A percentile compares a stretch with the other conserved stretches of the same genome.
These are phyloP conservation scores for Stictocephala bisonia DNA, from an alignment of 2,888 invertebrate genomes.

Conservation along the genomic window DNA sequence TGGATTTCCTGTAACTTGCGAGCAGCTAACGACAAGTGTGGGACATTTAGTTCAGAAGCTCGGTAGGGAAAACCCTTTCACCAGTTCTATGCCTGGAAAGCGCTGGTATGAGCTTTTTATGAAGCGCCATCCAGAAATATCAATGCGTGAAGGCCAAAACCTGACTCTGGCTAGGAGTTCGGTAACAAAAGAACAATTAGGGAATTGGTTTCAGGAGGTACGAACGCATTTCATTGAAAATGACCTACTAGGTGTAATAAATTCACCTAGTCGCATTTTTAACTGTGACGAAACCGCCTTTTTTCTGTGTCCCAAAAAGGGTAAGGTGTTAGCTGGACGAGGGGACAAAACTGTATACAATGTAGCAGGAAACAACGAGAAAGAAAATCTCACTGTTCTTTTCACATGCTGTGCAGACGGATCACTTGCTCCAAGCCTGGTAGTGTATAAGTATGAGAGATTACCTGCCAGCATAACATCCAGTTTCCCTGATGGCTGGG, in stretches of 20 bases:
- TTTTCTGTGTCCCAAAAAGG: conserved; percentile 49
- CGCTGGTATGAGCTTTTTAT: conserved; percentile 51
- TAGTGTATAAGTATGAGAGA: conserved; percentile 60
- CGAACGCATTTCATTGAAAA: conserved; percentile 46
- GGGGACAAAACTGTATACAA: conserved; percentile 59
- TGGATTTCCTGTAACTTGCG: conserved; percentile 53
- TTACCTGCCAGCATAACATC: conserved; percentile 57
- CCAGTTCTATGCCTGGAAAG: conserved; percentile 49
- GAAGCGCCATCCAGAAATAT: conserved; percentile 51
- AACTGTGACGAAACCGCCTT: conserved; percentile 51
- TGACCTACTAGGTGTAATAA: conserved; percentile 43
- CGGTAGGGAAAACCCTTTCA: conserved; percentile 50
- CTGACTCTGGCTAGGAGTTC: conserved; percentile 49
- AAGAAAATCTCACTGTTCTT: conserved; percentile 58
- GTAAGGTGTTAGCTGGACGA: conserved; percentile 47
- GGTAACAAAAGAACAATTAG: conserved; percentile 49
- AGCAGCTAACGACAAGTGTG: conserved; percentile 54
- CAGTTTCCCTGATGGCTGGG: conserved; percentile 60
- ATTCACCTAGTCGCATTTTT: conserved; percentile 52
- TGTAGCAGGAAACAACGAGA: conserved; percentile 57
- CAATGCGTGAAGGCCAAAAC: conserved; percentile 42
- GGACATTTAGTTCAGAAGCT: conserved; percentile 50
- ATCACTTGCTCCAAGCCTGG: conserved; percentile 53
- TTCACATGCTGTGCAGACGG: conserved; percentile 60
- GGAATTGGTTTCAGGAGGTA: conserved; percentile 50